Evolutionary conservation across 2,888 invertebrate genomes (phyloP).

Genomic region (Lycaena phlaeas): DNA sequence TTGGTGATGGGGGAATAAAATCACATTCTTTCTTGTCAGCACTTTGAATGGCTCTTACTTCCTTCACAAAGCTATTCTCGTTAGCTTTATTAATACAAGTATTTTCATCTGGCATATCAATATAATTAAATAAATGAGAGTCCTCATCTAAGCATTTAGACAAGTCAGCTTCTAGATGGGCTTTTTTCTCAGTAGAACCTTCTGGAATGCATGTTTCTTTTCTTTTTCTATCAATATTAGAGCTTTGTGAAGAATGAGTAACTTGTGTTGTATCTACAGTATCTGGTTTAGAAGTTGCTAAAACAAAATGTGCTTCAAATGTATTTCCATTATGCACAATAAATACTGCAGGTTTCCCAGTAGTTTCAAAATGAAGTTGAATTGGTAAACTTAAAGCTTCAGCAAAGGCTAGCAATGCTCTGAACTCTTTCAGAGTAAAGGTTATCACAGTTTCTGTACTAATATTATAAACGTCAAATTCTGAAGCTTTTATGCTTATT

Average conservation of each 20-base stretch:
- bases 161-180: slow-evolving; percentile 46
- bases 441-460: slow-evolving; percentile 80
- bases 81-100: slow-evolving; percentile 13
- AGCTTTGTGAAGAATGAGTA: slow-evolving; percentile 45
- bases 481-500: slow-evolving; percentile 78
- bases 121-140: slow-evolving; percentile 60
- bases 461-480: slow-evolving; percentile 81
- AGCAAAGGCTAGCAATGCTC: slow-evolving; percentile 84
- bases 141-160: slow-evolving; percentile 60
- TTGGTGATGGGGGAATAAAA: slow-evolving; percentile 74
- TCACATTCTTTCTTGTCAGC: slow-evolving; percentile 46
- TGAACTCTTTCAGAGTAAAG: slow-evolving; percentile 88
- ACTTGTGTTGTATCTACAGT: slow-evolving; percentile 46
- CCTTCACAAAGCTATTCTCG: slow-evolving; percentile 20
- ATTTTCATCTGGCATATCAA: slow-evolving; percentile 49
- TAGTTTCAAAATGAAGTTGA: slow-evolving; percentile 80
- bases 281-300: slow-evolving; percentile 82
- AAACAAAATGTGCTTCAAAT: slow-evolving; percentile 85
- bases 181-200: slow-evolving; percentile 44
- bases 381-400: slow-evolving; percentile 81
- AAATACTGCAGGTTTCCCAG: slow-evolving; percentile 85
- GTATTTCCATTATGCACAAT: slow-evolving; percentile 80
- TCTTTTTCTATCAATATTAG: slow-evolving; percentile 37
- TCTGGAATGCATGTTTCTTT: slow-evolving; percentile 31
- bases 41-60: slow-evolving; percentile 23